Conservation (phyloP, 2,888 invertebrate species). For the Aporophyla lueneburgensis region DNA sequence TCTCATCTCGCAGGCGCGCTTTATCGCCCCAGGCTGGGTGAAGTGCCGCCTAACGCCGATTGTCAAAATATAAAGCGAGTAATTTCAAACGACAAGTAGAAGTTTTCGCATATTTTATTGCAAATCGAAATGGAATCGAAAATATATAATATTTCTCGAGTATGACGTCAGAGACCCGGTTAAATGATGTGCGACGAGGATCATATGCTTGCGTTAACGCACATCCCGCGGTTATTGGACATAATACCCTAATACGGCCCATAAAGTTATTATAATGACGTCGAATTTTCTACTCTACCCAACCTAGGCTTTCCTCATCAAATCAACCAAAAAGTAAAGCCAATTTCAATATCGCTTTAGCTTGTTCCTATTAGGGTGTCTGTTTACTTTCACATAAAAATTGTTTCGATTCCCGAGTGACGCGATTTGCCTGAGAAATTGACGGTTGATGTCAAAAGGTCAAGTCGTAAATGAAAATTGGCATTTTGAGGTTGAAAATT, state of each 20-base stretch:
- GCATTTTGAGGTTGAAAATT: constrained; percentile 23
- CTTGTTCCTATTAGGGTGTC: constrained; percentile 29
- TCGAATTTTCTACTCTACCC: constrained; percentile 16
- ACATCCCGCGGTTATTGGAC: constrained; percentile 21
- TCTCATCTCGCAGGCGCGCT: constrained; percentile 60
- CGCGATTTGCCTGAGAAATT: constrained; percentile 24
- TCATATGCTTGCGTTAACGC: constrained; percentile 28
- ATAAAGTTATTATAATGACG: constrained; percentile 57
- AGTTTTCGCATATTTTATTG: constrained; percentile 54
- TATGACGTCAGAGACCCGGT: constrained; percentile 13
- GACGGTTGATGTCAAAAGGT: constrained; percentile 28
- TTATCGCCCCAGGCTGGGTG: constrained; percentile 39
- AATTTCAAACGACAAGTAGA: constrained; percentile 56
- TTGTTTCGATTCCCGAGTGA: constrained; percentile 46
- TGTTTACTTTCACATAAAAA: constrained; percentile 39
- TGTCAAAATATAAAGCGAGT: constrained; percentile 57
- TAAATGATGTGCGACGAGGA: constrained; percentile 24
- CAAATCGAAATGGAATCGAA: constrained; percentile 53
- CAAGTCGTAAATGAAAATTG: constrained; percentile 45
- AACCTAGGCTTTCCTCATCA: constrained; percentile 15
- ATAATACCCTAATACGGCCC: constrained; percentile 37
- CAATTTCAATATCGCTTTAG: constrained; percentile 45
- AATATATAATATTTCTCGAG: constrained; percentile 36
- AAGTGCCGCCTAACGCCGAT: constrained; percentile 50
- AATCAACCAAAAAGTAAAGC: constrained; percentile 48